Evolutionary conservation across 2,113 vertebrate genomes (phyloP).

Genomic region (Ammodytes marinus): DNA sequence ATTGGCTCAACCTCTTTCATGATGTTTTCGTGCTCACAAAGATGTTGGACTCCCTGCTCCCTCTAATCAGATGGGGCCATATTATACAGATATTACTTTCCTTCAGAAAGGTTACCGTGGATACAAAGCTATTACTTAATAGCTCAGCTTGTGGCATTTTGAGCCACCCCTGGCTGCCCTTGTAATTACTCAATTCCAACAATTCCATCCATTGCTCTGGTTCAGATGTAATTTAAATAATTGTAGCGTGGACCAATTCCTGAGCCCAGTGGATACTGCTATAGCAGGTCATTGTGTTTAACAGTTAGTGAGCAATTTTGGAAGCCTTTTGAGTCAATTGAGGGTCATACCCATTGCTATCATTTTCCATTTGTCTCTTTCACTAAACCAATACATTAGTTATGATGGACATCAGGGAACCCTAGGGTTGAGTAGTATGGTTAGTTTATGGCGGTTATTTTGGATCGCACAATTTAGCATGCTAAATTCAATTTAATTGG

Average conservation of each 20-base stretch:
- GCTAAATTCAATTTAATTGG: constrained; percentile 3
- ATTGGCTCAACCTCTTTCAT: not conserved
- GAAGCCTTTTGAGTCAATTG: constrained; percentile 69
- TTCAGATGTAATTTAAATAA: constrained; percentile 80
- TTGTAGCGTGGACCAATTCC: constrained; percentile 68
- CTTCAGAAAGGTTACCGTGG: constrained; percentile 75
- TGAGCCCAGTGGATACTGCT: constrained; percentile 55
- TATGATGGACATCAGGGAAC: constrained; percentile 26
- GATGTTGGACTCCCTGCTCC: constrained; percentile 3
- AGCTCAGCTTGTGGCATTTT: constrained; percentile 77
- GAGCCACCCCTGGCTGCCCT: constrained; percentile 59
- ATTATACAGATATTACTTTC: constrained; percentile 70
- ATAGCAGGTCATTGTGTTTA: constrained; percentile 68
- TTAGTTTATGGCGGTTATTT: constrained; percentile 15
- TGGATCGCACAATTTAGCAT: not conserved
- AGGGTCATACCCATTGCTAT: constrained; percentile 51
- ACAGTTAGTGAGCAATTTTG: constrained; percentile 62
- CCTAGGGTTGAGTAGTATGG: constrained; percentile 2
- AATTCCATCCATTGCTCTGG: constrained; percentile 65
- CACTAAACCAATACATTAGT: constrained; percentile 45
- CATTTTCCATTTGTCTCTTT: constrained; percentile 40
- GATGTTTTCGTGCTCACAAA: not conserved
- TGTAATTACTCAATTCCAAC: constrained; percentile 80
- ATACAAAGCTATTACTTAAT: constrained; percentile 80
- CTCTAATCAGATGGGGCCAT: constrained; percentile 37